Evolutionary conservation across 2,113 vertebrate species (phyloP).

Genomic region (Rissa tridactyla): DNA sequence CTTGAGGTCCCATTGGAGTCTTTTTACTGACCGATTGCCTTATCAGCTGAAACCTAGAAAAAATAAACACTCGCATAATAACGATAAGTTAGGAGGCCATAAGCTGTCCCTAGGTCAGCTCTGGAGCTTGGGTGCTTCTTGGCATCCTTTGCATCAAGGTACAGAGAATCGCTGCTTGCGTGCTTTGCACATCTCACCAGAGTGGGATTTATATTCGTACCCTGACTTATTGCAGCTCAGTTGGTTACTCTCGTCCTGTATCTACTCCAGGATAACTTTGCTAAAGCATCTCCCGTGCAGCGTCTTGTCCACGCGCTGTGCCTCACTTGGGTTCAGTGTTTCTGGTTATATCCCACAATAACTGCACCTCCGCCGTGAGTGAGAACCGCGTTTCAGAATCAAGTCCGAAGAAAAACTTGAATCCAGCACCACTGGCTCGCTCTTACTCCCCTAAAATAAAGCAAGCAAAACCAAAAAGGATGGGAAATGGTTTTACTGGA

Average conservation of each 20-base stretch:
- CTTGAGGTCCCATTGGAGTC: neutral
- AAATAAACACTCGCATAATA: neutral
- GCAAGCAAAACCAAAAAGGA: neutral
- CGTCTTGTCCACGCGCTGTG: accelerated
- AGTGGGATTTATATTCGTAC: accelerated
- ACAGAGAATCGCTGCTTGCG: neutral
- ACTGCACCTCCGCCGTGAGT: neutral
- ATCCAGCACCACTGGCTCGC: neutral
- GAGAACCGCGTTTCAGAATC: accelerated
- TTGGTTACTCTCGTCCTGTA: neutral
- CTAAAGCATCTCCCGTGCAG: neutral
- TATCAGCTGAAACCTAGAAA: neutral
- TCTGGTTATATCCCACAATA: neutral
- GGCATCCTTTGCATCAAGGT: neutral
- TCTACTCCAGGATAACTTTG: neutral
- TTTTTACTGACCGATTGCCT: neutral
- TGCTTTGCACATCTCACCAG: neutral
- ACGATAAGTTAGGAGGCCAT: accelerated
- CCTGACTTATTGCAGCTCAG: neutral
- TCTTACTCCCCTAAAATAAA: neutral
- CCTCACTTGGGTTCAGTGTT: neutral
- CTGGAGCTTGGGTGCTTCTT: neutral
- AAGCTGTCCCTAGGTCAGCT: neutral
- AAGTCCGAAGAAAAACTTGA: neutral
- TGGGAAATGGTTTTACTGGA: slow-evolving; percentile 10